Conservation (phyloP, 2,888 invertebrate genomes). For the Tenthredo notha region DNA sequence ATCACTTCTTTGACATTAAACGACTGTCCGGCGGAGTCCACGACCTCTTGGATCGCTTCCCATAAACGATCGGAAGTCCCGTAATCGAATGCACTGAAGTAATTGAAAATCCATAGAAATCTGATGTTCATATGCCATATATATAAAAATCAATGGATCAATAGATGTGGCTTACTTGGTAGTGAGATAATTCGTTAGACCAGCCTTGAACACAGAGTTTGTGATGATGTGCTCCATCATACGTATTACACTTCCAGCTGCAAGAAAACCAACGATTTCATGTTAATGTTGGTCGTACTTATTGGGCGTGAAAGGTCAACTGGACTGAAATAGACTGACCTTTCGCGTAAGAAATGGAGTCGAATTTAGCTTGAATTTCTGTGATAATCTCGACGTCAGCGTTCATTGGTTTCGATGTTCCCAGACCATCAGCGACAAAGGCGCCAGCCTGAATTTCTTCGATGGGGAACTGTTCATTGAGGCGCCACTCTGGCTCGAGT, state of each 20-base stretch:
- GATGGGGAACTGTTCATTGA: conserved; percentile 81
- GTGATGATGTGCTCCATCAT: conserved; percentile 81
- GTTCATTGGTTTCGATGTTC: conserved; percentile 80
- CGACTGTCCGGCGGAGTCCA: conserved; percentile 71
- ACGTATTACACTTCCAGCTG: conserved; percentile 79
- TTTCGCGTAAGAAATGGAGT: conserved; percentile 82
- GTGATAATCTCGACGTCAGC: conserved; percentile 79
- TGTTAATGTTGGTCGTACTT: not conserved
- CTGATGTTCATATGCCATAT: not conserved
- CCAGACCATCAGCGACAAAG: conserved; percentile 73
- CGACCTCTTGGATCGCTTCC: conserved; percentile 68
- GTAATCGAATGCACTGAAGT: conserved; percentile 73
- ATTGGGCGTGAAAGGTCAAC: not conserved
- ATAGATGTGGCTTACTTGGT: conserved; percentile 74
- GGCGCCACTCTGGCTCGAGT: conserved; percentile 81
- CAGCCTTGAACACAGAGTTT: conserved; percentile 81
- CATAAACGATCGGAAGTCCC: conserved; percentile 77
- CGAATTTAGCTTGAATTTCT: conserved; percentile 81
- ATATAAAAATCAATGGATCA: not conserved
- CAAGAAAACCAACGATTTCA: not conserved
- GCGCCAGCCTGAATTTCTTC: conserved; percentile 78
- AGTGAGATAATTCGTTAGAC: conserved; percentile 78
- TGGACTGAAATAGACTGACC: conserved; percentile 72
- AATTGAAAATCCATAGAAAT: conserved; percentile 22
- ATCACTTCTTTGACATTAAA: conserved; percentile 80